Evolutionary conservation across 2,888 invertebrate species (phyloP).

Genomic region (Drosophila pegasa): DNA sequence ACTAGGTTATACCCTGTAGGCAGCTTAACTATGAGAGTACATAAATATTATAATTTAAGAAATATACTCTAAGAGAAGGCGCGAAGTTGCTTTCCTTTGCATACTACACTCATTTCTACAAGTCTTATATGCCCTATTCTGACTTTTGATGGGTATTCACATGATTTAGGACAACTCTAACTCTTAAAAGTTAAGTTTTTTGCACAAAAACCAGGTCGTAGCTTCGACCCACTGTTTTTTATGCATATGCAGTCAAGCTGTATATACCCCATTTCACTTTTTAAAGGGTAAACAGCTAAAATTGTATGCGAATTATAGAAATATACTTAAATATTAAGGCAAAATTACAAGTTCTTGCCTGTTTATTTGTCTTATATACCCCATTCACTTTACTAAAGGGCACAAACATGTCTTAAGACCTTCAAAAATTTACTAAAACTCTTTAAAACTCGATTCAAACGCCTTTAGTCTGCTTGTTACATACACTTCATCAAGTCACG

Average conservation of each 20-base stretch:
- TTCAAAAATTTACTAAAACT: too few relatives aligned
- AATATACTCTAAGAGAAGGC: background rate
- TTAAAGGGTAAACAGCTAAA: background rate
- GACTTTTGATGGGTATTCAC: background rate
- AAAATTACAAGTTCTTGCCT: background rate
- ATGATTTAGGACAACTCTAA: background rate
- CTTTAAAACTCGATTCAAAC: background rate
- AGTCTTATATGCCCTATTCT: background rate
- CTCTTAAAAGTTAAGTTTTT: background rate
- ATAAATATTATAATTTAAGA: background rate
- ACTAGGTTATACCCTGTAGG: background rate
- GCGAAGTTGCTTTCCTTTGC: background rate
- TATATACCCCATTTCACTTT: too few relatives aligned
- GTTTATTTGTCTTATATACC: background rate
- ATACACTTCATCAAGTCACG: background rate
- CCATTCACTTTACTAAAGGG: background rate
- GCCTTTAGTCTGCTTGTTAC: background rate
- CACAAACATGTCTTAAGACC: background rate
- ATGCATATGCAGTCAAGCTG: too few relatives aligned
- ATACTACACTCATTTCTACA: background rate
- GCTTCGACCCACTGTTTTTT: too few relatives aligned
- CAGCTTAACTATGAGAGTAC: background rate
- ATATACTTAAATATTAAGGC: background rate
- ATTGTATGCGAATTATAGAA: background rate
- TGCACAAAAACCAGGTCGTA: background rate